Base-by-base conservation (phyloP, 2,113 vertebrate genomes). In the Cebus imitator region DNA sequence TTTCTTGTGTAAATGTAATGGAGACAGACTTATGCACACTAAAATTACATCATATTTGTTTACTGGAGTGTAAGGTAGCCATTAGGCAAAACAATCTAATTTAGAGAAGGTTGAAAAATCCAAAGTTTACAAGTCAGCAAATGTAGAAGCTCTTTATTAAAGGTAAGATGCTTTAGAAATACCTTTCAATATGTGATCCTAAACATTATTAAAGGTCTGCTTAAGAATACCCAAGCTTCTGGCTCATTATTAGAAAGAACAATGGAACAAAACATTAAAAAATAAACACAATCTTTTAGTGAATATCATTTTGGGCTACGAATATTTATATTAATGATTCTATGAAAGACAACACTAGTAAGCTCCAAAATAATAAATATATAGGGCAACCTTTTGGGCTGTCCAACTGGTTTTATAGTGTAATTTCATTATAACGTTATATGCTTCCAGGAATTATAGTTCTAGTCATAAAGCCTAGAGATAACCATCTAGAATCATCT, bases 1-100 rank as follows among this genome's bases (percentile, higher is more conserved):
- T 90, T 82, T 5, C 37, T 90, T 96, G 37, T 50, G 82, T 83
- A 90, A 92, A 86, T 78, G 90, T 83, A 97, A 92, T 96, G 68
- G 90, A 45, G 25, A 30, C 1, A 92, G 92, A 96, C 75, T 96
- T 87, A 83, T 37, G 45, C 83, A 90, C 96, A 96, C 85, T 90
- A 96, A 96, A 90, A 90, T 92, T 82, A 96, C 27, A 94, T 87
- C 81, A 94, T 52, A 83, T 92, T 97, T 96, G 61, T 95, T 94
- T 96, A 90, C 50, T 83, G 75, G 55, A 83, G 91, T 97, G 48
- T 97, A 90, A 96, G 58, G 45, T 83, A 95, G n/a, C 58, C 80
- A 96, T 92, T 94, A 96, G 23, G 80, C 50, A 92, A 97, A 90
- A 35, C 70, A 94, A 80, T 89, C 20, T 82, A 94, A 82, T 79